phyloP scores from a whole-genome alignment of 2,888 invertebrate genomes.

The Bellardia bayeri region DNA sequence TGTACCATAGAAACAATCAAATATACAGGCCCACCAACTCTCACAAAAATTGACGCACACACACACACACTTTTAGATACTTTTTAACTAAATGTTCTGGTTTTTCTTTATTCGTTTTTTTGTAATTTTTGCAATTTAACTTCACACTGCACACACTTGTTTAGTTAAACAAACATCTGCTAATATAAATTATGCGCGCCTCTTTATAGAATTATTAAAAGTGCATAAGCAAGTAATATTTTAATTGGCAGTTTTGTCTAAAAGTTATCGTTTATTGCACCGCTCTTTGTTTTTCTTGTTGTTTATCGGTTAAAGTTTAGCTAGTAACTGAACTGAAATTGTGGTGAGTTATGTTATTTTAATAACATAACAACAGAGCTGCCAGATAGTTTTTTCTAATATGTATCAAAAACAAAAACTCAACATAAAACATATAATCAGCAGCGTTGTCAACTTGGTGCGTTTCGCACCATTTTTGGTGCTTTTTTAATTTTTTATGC shows the following conservation, averaged over 20 bases:
- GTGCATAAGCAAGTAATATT: background rate
- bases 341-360: slow-evolving; percentile 60
- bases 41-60: background rate
- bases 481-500: too few species aligned
- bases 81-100: slow-evolving; percentile 50
- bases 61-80: background rate
- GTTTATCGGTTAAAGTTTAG: slow-evolving; percentile 62
- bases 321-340: slow-evolving; percentile 57
- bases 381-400: slow-evolving; percentile 18
- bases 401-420: background rate
- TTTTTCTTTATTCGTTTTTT: slow-evolving; percentile 36
- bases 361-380: slow-evolving; percentile 18
- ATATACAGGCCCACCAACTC: background rate
- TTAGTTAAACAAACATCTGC: slow-evolving; percentile 35
- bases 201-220: slow-evolving; percentile 33
- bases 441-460: too few species aligned
- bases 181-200: slow-evolving; percentile 46
- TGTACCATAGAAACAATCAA: background rate
- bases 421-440: slow-evolving; percentile 12
- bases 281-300: slow-evolving; percentile 33
- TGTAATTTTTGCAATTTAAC: slow-evolving; percentile 21
- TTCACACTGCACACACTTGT: slow-evolving; percentile 34
- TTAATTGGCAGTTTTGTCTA: slow-evolving; percentile 17
- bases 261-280: slow-evolving; percentile 1
- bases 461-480: too few species aligned